Percentiles rank a stretch among this genome's conserved stretches.
Evolutionary conservation across 1,140 invertebrate species (phyloP).

Genomic region (Bombus cullumanus): DNA sequence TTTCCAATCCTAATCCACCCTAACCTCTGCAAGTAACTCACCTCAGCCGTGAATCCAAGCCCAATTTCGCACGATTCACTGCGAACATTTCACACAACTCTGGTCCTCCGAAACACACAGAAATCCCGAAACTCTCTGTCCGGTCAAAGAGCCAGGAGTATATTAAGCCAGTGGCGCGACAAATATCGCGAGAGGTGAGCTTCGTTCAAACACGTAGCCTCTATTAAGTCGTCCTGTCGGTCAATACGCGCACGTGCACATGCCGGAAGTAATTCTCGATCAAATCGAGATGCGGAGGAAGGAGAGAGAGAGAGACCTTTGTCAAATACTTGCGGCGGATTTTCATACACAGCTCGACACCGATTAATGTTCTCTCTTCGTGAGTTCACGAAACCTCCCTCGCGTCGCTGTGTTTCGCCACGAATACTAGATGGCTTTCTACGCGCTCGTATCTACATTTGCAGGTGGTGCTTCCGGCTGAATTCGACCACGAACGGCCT

Average conservation of each 20-base stretch:
- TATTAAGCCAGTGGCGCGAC: neutral
- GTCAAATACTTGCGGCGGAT: conserved; percentile 31
- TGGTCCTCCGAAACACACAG: neutral
- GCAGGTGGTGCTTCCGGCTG: conserved; percentile 29
- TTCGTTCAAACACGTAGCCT: conserved; percentile 20
- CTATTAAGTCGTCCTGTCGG: conserved; percentile 5
- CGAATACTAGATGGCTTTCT: neutral
- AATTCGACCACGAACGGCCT: conserved; percentile 15
- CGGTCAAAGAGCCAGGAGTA: neutral
- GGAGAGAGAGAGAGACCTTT: neutral
- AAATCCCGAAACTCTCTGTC: neutral
- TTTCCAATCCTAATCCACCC: neutral
- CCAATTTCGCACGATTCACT: neutral
- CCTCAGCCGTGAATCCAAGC: neutral
- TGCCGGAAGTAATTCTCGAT: conserved; percentile 20
- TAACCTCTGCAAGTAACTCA: neutral
- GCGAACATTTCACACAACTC: neutral
- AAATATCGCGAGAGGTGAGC: neutral
- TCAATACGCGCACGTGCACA: conserved; percentile 24
- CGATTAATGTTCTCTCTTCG: conserved; percentile 11
- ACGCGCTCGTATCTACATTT: neutral
- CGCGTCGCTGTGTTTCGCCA: neutral
- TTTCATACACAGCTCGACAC: conserved; percentile 17
- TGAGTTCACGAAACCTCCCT: no score
- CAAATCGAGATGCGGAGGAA: neutral